Conservation (phyloP, 2,888 invertebrate genomes). For the Syritta pipiens region DNA sequence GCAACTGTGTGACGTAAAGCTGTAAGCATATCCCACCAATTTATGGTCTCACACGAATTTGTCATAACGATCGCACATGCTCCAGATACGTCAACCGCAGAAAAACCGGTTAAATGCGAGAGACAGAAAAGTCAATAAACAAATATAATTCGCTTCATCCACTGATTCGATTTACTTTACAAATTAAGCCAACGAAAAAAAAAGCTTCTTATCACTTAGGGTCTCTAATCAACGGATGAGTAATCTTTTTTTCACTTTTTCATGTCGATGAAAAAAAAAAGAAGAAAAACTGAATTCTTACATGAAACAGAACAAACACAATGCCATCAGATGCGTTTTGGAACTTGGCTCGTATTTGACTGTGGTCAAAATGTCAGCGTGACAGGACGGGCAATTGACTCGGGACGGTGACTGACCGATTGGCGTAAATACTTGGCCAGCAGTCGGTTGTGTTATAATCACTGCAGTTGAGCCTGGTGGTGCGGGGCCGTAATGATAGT, state of each 20-base stretch:
- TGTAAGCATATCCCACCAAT: too few species aligned
- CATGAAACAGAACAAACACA: constrained; percentile 68
- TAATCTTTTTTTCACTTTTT: background rate
- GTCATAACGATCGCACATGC: background rate
- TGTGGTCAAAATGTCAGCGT: constrained; percentile 76
- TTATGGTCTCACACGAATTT: background rate
- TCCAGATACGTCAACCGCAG: background rate
- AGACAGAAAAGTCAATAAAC: constrained; percentile 17
- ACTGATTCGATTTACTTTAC: background rate
- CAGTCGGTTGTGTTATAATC: constrained; percentile 46
- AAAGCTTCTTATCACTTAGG: background rate
- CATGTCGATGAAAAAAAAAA: background rate
- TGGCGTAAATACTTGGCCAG: background rate
- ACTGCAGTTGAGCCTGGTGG: constrained; percentile 40
- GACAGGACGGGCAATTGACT: constrained; percentile 79
- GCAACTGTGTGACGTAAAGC: too few species aligned
- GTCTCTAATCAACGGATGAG: background rate
- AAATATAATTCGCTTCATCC: background rate
- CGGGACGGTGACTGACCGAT: constrained; percentile 73
- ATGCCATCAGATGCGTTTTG: constrained; percentile 63
- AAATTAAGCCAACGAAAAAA: background rate
- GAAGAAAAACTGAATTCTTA: constrained; percentile 47
- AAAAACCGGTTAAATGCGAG: background rate
- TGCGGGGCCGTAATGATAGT: constrained; percentile 20
- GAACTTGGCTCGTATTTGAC: constrained; percentile 72